Conservation (phyloP, 2,888 invertebrate species). For the Clusia tigrina region DNA sequence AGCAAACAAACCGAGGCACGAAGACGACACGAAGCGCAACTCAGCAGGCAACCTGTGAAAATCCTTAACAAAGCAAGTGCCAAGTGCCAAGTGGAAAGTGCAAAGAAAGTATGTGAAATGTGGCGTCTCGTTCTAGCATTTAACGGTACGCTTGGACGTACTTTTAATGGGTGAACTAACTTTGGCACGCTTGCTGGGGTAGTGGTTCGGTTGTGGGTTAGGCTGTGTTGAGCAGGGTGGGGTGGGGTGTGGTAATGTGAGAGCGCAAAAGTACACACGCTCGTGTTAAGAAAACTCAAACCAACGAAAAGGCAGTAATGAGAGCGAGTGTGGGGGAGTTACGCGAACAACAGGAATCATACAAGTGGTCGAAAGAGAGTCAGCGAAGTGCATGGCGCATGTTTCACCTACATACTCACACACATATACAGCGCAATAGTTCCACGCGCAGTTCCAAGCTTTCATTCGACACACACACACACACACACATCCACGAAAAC, state of each 20-base stretch:
- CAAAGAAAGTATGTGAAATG: neutral
- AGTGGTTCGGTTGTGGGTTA: neutral
- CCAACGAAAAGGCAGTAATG: slow-evolving; percentile 5
- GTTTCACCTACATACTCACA: slow-evolving; percentile 34
- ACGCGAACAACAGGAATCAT: slow-evolving; percentile 40
- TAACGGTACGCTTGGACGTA: slow-evolving; percentile 17
- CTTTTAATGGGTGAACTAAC: slow-evolving; percentile 24
- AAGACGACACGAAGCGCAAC: neutral
- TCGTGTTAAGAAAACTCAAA: slow-evolving; percentile 29
- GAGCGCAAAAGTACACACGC: neutral
- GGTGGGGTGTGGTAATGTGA: neutral
- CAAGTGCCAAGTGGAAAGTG: neutral
- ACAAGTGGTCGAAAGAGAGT: slow-evolving; percentile 43
- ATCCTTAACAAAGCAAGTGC: neutral
- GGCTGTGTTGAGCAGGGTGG: too few species aligned
- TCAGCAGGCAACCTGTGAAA: too few species aligned
- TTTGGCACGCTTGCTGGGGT: neutral
- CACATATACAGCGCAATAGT: too few species aligned
- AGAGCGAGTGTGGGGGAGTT: slow-evolving; percentile 9
- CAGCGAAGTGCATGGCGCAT: slow-evolving; percentile 27
- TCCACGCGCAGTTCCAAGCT: too few species aligned
- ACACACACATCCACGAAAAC: neutral
- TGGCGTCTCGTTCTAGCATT: slow-evolving; percentile 24
- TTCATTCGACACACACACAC: neutral
- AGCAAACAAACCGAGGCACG: neutral